Percentiles rank a stretch among this genome's conserved stretches.
phyloP scores from a whole-genome alignment of 2,888 invertebrate genomes.

The Cerceris rybyensis region DNA sequence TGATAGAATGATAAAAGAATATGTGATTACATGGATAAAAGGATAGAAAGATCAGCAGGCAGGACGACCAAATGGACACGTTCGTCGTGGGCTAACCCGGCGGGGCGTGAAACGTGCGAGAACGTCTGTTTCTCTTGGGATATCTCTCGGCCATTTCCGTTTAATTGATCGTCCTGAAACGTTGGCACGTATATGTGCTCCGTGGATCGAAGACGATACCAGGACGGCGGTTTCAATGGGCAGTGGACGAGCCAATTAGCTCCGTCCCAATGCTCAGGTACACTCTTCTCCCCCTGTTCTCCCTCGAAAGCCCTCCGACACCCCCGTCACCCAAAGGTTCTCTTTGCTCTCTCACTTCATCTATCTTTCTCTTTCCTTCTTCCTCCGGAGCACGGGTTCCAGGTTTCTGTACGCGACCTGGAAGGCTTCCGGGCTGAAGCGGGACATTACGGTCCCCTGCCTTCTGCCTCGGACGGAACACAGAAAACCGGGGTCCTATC shows the following conservation, averaged over 20 bases:
- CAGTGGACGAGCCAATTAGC: conserved; percentile 80
- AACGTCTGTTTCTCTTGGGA: conserved; percentile 72
- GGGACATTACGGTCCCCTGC: conserved; percentile 63
- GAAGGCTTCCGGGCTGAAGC: conserved; percentile 74
- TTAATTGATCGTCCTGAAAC: conserved; percentile 76
- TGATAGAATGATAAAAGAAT: too few relatives aligned
- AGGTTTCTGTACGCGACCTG: conserved; percentile 70
- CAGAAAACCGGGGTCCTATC: conserved; percentile 77
- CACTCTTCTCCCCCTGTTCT: conserved; percentile 55
- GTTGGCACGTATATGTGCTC: conserved; percentile 72
- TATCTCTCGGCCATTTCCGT: conserved; percentile 74
- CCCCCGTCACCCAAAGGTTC: conserved; percentile 14
- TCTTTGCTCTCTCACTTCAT: conserved; percentile 2
- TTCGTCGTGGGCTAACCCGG: conserved; percentile 40
- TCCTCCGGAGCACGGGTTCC: conserved; percentile 49
- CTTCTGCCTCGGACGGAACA: conserved; percentile 64
- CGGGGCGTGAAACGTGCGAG: conserved; percentile 66
- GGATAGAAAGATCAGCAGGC: background rate
- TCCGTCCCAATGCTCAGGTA: conserved; percentile 76
- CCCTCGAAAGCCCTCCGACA: conserved; percentile 20
- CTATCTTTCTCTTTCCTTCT: conserved; percentile 20
- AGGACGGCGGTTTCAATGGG: conserved; percentile 73
- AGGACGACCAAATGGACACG: conserved; percentile 9
- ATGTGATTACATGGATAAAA: background rate
- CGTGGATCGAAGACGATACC: conserved; percentile 66